Conservation (phyloP, 2,888 invertebrate species). For the Caenorhabditis sulstoni region DNA sequence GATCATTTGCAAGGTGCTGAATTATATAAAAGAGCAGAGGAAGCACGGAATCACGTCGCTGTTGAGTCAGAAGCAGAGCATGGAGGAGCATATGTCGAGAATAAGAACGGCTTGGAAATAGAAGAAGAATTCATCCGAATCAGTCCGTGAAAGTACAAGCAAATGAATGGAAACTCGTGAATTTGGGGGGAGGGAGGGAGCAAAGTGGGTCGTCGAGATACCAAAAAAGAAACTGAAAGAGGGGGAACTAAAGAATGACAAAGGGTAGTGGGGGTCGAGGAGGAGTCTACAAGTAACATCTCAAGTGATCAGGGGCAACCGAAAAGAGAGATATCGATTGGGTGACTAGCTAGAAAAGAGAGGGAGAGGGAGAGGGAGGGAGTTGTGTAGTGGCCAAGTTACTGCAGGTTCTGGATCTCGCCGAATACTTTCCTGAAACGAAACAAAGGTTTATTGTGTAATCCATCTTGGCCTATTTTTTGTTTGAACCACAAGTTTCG, state of each 20-base stretch:
- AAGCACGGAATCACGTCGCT: conserved; percentile 16
- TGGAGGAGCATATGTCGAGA: conserved; percentile 15
- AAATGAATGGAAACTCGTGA: conserved; percentile 7
- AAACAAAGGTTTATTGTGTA: too few species aligned
- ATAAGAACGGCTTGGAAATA: conserved; percentile 29
- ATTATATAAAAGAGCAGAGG: conserved; percentile 28
- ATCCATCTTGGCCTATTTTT: too few species aligned
- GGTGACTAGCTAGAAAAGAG: conserved; percentile 4
- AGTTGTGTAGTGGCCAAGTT: conserved; percentile 4
- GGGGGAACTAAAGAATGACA: conserved; percentile 6
- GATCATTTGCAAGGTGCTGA: conserved; percentile 15
- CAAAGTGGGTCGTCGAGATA: conserved; percentile 21
- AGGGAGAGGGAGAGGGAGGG: too few species aligned
- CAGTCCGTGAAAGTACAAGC: background rate
- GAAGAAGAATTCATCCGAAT: conserved; percentile 13
- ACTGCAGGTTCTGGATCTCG: conserved; percentile 57
- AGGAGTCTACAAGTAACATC: conserved; percentile 22
- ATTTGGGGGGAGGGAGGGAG: conserved; percentile 8
- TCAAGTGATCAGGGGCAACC: conserved; percentile 24
- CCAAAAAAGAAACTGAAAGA: conserved; percentile 51
- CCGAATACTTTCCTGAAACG: conserved; percentile 62
- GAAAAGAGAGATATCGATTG: conserved; percentile 20
- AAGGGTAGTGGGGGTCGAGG: conserved; percentile 15
- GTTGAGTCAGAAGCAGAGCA: conserved; percentile 3
- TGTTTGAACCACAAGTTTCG: too few species aligned